phyloP scores from a whole-genome alignment of 2,888 invertebrate species.

The Lomographa bimaculata region DNA sequence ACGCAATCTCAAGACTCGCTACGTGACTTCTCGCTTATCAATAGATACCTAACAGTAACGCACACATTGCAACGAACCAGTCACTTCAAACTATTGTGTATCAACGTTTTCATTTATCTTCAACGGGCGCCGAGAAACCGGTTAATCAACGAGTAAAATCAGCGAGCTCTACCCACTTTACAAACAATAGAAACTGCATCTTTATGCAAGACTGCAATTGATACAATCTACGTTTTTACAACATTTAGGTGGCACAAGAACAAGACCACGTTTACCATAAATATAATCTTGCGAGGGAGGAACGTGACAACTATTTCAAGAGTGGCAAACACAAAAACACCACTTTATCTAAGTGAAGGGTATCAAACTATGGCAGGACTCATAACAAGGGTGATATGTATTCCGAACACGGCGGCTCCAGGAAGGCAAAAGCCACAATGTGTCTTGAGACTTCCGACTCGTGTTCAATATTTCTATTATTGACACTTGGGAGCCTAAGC shows the following conservation, averaged over 20 bases:
- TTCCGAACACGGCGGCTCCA: slow-evolving; percentile 57
- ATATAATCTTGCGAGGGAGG: slow-evolving; percentile 36
- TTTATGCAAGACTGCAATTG: slow-evolving; percentile 28
- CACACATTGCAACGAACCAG: slow-evolving; percentile 7
- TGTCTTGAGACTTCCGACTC: slow-evolving; percentile 68
- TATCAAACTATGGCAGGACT: slow-evolving; percentile 51
- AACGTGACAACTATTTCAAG: slow-evolving; percentile 53
- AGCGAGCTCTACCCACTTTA: slow-evolving; percentile 21
- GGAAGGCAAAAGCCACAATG: slow-evolving; percentile 74
- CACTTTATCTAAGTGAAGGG: slow-evolving; percentile 59
- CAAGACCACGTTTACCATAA: slow-evolving; percentile 31
- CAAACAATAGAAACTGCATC: slow-evolving; percentile 33
- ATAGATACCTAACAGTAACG: slow-evolving; percentile 7
- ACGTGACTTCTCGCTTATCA: slow-evolving; percentile 17
- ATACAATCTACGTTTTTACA: slow-evolving; percentile 29
- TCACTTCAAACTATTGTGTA: slow-evolving; percentile 8
- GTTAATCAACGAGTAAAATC: slow-evolving; percentile 20
- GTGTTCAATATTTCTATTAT: slow-evolving; percentile 71
- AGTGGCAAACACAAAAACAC: slow-evolving; percentile 52
- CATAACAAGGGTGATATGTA: slow-evolving; percentile 58
- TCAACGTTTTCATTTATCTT: background rate
- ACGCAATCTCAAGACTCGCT: slow-evolving; percentile 4
- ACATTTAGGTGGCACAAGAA: slow-evolving; percentile 26
- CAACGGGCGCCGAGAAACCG: slow-evolving; percentile 18
- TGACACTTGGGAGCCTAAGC: slow-evolving; percentile 48